A percentile compares a stretch with the other conserved stretches of the same genome.
phyloP scores from a whole-genome alignment of 2,888 invertebrate species.

The Trisateles emortualis region DNA sequence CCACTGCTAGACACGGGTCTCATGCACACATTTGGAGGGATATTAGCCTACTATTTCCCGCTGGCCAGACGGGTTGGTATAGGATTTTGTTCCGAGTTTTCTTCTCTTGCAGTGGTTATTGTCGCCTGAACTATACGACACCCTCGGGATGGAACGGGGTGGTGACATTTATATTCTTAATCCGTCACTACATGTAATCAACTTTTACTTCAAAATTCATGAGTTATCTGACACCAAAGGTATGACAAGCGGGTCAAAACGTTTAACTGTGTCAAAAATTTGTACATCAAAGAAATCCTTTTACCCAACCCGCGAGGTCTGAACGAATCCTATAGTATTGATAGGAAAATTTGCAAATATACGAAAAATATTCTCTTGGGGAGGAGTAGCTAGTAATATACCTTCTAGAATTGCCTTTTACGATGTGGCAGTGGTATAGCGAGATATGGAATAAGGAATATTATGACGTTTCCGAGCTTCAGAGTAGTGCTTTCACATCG shows the following conservation, averaged over 20 bases:
- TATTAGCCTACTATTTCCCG: too few species aligned
- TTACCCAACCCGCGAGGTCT: slow-evolving; percentile 34
- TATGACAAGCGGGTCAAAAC: slow-evolving; percentile 19
- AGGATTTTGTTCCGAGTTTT: too few species aligned
- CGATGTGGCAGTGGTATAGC: slow-evolving; percentile 33
- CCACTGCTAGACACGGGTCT: too few species aligned
- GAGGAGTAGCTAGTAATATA: slow-evolving; percentile 35
- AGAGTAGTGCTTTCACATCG: slow-evolving; percentile 29
- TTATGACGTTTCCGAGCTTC: slow-evolving; percentile 28
- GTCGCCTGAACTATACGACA: too few species aligned
- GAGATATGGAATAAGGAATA: slow-evolving; percentile 48
- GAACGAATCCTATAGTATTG: slow-evolving; percentile 46
- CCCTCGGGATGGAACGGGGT: too few species aligned
- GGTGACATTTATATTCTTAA: too few species aligned
- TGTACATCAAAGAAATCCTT: slow-evolving; percentile 35
- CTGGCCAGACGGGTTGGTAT: too few species aligned
- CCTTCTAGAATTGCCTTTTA: slow-evolving; percentile 39
- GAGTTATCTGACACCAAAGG: not conserved
- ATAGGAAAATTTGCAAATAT: slow-evolving; percentile 53
- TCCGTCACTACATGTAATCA: too few species aligned
- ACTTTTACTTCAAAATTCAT: too few species aligned
- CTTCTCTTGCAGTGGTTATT: too few species aligned
- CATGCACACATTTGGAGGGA: too few species aligned
- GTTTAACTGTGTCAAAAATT: slow-evolving; percentile 35
- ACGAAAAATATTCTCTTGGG: slow-evolving; percentile 50